Conservation (phyloP, 2,113 vertebrate species). For the Phyllostomus discolor region DNA sequence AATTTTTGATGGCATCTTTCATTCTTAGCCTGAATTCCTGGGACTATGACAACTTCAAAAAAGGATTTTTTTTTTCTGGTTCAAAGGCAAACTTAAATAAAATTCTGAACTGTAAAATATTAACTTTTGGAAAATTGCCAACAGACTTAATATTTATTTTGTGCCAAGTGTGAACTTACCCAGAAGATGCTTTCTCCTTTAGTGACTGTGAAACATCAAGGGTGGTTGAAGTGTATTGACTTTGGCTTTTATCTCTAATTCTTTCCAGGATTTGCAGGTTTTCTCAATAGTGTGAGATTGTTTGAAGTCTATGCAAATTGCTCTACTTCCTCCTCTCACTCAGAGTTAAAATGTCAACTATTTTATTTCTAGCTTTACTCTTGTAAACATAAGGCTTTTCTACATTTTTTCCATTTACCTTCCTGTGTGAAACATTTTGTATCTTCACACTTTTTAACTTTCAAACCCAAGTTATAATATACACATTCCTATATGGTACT, state of each 20-base stretch:
- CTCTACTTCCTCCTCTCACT: slow-evolving; percentile 52
- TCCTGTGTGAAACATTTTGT: slow-evolving; percentile 47
- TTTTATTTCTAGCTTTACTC: slow-evolving; percentile 58
- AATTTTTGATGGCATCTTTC: slow-evolving; percentile 59
- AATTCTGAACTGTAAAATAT: slow-evolving; percentile 68
- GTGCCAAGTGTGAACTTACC: slow-evolving; percentile 59
- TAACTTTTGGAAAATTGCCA: slow-evolving; percentile 67
- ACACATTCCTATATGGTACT: neutral
- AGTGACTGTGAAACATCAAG: slow-evolving; percentile 57
- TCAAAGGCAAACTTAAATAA: slow-evolving; percentile 67
- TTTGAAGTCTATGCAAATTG: slow-evolving; percentile 75
- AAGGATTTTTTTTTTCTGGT: slow-evolving; percentile 31
- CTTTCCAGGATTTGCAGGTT: slow-evolving; percentile 70
- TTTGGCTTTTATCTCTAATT: slow-evolving; percentile 67
- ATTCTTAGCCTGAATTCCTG: slow-evolving; percentile 53
- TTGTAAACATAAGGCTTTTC: slow-evolving; percentile 43
- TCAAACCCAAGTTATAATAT: neutral
- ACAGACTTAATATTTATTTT: slow-evolving; percentile 69
- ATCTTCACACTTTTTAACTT: slow-evolving; percentile 34
- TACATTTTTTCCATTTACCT: slow-evolving; percentile 34
- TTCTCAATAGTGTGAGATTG: slow-evolving; percentile 66
- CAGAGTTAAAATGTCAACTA: slow-evolving; percentile 58
- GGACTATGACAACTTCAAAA: slow-evolving; percentile 58
- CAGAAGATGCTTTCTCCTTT: slow-evolving; percentile 56
- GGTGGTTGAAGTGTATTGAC: slow-evolving; percentile 69